Conservation (phyloP, 1,140 invertebrate species). For the Acromyrmex echinatior region DNA sequence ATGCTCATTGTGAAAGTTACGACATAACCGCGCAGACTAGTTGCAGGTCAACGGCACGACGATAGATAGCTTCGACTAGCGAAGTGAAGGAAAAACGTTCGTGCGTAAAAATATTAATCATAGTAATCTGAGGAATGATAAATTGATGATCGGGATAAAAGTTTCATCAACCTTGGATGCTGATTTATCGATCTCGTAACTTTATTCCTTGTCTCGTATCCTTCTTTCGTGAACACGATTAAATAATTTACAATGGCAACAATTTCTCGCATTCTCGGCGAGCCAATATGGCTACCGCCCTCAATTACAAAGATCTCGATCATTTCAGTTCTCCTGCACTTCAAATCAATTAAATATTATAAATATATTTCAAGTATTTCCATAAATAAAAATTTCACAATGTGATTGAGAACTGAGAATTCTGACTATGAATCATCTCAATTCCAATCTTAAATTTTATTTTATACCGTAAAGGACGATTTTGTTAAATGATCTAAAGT, state of each 20-base stretch:
- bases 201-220: background rate
- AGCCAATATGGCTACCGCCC: background rate
- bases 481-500: too few relatives aligned
- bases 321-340: background rate
- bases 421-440: background rate
- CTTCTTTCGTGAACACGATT: background rate
- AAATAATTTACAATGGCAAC: slow-evolving; percentile 16
- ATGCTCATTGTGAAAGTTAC: slow-evolving; percentile 69
- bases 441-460: background rate
- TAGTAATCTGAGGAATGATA: background rate
- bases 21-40: slow-evolving; percentile 50
- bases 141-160: background rate
- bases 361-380: background rate
- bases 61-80: slow-evolving; percentile 52
- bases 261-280: slow-evolving; percentile 6
- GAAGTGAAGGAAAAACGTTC: slow-evolving; percentile 35
- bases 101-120: slow-evolving; percentile 12
- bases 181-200: slow-evolving; percentile 32
- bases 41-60: slow-evolving; percentile 56
- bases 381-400: background rate
- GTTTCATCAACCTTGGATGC: background rate
- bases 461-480: background rate
- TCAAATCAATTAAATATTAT: background rate
- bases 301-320: background rate
- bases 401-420: background rate